A percentile compares a stretch with the other conserved stretches of the same genome.
These are phyloP conservation scores for Sebastes schlegelii DNA, from an alignment of 2,113 vertebrate species.

Conservation along the genomic window DNA sequence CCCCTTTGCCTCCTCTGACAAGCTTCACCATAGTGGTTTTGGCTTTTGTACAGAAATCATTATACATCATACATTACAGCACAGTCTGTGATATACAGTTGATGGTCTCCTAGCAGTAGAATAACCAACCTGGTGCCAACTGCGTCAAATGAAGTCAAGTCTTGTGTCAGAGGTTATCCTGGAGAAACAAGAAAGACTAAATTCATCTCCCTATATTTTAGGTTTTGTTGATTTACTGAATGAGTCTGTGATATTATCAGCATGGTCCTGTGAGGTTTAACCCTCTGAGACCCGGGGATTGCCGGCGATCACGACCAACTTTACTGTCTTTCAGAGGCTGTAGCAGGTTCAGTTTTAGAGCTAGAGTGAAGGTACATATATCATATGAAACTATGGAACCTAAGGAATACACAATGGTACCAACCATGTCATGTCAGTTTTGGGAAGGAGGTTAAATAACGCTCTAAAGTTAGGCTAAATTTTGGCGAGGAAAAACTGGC, in stretches of 20 bases:
- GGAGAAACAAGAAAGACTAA: conserved; percentile 31
- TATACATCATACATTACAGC: conserved; percentile 8
- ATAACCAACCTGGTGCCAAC: conserved; percentile 35
- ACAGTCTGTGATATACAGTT: conserved; percentile 16
- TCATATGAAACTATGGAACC: no score
- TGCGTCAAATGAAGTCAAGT: conserved; percentile 42
- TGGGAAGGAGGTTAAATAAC: no score
- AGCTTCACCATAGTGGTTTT: conserved; percentile 29
- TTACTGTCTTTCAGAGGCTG: no score
- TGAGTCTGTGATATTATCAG: conserved; percentile 21
- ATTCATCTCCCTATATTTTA: conserved; percentile 27
- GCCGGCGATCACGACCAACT: no score
- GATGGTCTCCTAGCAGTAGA: conserved; percentile 36
- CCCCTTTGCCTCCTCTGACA: conserved; percentile 39
- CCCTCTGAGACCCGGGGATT: neutral
- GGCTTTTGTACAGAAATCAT: conserved; percentile 38
- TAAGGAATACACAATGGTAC: no score
- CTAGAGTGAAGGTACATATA: no score
- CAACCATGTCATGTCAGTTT: no score
- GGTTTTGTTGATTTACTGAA: conserved; percentile 29
- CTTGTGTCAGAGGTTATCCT: conserved; percentile 27
- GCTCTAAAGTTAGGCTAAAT: no score
- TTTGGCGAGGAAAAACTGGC: no score
- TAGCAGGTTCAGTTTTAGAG: no score
- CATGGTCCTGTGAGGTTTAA: neutral